Evolutionary conservation across 2,797 vertebrate species (phyloP).

Genomic region (Alectoris magna): DNA sequence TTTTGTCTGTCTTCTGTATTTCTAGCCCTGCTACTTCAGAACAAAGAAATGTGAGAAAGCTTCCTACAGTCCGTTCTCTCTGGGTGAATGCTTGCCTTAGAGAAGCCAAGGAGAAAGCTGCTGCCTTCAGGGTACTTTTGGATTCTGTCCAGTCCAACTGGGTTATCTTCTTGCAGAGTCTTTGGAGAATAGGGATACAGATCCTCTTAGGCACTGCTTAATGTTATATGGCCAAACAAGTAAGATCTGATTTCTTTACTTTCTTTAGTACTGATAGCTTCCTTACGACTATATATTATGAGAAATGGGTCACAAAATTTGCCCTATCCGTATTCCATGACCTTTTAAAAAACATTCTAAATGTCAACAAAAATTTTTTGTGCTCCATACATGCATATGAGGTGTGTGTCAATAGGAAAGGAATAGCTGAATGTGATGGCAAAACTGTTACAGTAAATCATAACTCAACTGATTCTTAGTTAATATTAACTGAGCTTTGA

Average conservation of each 20-base stretch:
- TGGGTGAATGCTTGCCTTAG: not conserved
- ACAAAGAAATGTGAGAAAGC: not conserved
- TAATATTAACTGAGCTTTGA: not conserved
- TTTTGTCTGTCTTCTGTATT: constrained; percentile 17
- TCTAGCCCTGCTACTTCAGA: not conserved
- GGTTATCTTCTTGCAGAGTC: not conserved
- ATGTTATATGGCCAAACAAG: not conserved
- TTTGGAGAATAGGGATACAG: not conserved
- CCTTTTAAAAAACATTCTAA: not conserved
- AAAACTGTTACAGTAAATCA: not conserved
- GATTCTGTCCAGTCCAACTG: not conserved
- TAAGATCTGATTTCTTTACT: not conserved
- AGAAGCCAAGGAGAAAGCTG: not conserved
- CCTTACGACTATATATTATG: not conserved
- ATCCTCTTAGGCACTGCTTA: not conserved
- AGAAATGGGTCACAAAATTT: not conserved
- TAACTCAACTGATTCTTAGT: not conserved
- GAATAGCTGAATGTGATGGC: not conserved
- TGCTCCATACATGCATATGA: not conserved
- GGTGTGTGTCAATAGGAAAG: not conserved
- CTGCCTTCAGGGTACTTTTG: not conserved
- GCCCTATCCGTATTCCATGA: not conserved
- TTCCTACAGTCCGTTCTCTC: not conserved
- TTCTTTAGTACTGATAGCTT: not conserved
- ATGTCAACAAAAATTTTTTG: not conserved